phyloP scores from a whole-genome alignment of 2,888 invertebrate species.

The Nemoura dubitans region DNA sequence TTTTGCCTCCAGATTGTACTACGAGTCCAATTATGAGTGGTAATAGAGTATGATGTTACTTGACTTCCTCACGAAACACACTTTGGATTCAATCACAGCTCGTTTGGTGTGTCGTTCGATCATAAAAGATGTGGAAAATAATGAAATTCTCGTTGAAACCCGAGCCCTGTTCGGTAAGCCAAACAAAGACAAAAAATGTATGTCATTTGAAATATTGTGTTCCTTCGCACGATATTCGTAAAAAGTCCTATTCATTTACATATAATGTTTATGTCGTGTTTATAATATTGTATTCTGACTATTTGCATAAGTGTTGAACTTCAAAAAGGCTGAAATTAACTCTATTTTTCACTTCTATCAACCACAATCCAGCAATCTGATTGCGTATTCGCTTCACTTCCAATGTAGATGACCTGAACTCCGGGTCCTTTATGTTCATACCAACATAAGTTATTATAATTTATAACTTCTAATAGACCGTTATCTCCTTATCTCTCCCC shows the following conservation, averaged over 20 bases:
- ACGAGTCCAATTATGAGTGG: background rate
- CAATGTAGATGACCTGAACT: background rate
- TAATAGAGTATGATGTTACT: background rate
- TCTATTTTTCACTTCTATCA: background rate
- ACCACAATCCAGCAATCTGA: background rate
- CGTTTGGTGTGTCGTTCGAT: background rate
- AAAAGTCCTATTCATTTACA: background rate
- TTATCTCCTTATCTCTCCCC: constrained; percentile 21
- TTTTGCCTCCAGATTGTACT: background rate
- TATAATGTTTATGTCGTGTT: constrained; percentile 2
- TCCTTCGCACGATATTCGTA: background rate
- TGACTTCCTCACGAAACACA: background rate
- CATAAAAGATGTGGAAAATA: constrained; percentile 7
- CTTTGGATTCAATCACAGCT: background rate
- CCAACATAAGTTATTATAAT: background rate
- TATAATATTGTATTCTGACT: background rate
- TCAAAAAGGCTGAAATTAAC: background rate
- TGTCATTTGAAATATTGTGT: background rate
- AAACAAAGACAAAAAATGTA: constrained; percentile 9
- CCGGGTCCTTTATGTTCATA: background rate
- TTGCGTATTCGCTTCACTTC: background rate
- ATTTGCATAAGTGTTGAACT: background rate
- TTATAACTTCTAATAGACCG: constrained; percentile 19
- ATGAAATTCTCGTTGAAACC: background rate
- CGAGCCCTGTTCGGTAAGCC: background rate